Evolutionary conservation across 1,140 invertebrate genomes (phyloP).

Genomic region (Sycobia sp.): DNA sequence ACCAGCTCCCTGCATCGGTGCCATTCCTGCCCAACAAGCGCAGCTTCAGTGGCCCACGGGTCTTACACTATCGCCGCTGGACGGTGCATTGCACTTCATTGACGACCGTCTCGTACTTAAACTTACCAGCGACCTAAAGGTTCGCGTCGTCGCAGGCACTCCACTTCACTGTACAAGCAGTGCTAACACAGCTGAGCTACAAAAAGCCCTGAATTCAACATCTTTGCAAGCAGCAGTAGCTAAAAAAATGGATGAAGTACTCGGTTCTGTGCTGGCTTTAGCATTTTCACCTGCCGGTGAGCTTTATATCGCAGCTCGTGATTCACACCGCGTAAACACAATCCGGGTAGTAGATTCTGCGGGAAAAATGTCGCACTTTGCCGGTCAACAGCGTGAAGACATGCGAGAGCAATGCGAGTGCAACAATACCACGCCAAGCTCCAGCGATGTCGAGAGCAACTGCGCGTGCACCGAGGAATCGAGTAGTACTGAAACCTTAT

Average conservation of each 20-base stretch:
- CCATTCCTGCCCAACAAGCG: constrained; percentile 77
- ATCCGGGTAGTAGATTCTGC: constrained; percentile 82
- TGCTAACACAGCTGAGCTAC: constrained; percentile 38
- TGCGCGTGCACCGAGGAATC: constrained; percentile 71
- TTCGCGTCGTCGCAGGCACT: constrained; percentile 87
- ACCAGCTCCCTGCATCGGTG: constrained; percentile 82
- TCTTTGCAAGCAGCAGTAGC: constrained; percentile 1
- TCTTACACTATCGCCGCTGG: constrained; percentile 83
- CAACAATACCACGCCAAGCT: constrained; percentile 51
- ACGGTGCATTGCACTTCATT: constrained; percentile 92
- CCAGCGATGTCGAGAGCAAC: constrained; percentile 58
- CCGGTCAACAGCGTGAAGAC: constrained; percentile 73
- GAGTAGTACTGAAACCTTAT: constrained; percentile 78
- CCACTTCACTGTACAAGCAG: constrained; percentile 78
- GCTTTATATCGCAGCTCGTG: constrained; percentile 91
- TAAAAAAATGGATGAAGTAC: constrained; percentile 64
- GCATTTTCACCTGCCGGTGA: constrained; percentile 92
- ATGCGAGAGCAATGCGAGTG: constrained; percentile 54
- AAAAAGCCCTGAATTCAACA: constrained; percentile 43
- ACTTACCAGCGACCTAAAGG: constrained; percentile 88
- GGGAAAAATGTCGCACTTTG: constrained; percentile 83
- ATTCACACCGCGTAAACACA: constrained; percentile 86
- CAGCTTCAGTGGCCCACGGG: constrained; percentile 94
- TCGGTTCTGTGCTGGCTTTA: constrained; percentile 81
- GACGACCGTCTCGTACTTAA: constrained; percentile 93